Conservation (phyloP, 2,113 vertebrate species). For the Neoarius graeffei region DNA sequence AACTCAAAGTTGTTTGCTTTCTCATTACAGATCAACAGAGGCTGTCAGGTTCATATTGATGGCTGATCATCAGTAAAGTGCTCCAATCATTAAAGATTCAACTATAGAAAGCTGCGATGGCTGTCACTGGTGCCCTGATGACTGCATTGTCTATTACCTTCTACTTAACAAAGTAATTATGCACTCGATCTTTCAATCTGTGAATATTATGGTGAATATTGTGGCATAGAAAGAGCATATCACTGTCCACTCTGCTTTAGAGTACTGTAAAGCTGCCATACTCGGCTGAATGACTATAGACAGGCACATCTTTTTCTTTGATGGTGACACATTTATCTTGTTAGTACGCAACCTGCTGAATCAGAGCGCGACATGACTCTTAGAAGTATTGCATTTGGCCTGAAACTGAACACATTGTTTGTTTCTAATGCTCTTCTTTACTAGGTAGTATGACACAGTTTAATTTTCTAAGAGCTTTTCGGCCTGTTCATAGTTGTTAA, state of each 20-base stretch:
- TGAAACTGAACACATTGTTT: constrained; percentile 59
- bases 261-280: constrained; percentile 39
- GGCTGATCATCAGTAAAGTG: constrained; percentile 70
- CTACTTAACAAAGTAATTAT: constrained; percentile 52
- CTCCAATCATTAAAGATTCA: constrained; percentile 70
- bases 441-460: constrained; percentile 11
- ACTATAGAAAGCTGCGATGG: constrained; percentile 62
- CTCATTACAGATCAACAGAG: background rate
- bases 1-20: constrained; percentile 35
- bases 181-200: constrained; percentile 48
- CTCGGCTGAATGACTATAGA: constrained; percentile 36
- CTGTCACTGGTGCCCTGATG: constrained; percentile 56
- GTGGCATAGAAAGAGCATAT: constrained; percentile 58
- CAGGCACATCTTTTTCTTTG: constrained; percentile 57
- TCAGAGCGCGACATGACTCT: constrained; percentile 70
- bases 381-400: constrained; percentile 74
- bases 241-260: constrained; percentile 42
- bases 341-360: constrained; percentile 68
- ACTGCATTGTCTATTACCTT: constrained; percentile 33
- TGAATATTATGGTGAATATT: constrained; percentile 52
- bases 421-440: constrained; percentile 5
- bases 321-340: constrained; percentile 68
- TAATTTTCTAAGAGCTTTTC: constrained; percentile 28
- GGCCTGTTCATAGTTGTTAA: constrained; percentile 19
- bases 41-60: constrained; percentile 60